phyloP scores from a whole-genome alignment of 35 echinoderm and acorn worm genomes.

The Apostichopus californicus region DNA sequence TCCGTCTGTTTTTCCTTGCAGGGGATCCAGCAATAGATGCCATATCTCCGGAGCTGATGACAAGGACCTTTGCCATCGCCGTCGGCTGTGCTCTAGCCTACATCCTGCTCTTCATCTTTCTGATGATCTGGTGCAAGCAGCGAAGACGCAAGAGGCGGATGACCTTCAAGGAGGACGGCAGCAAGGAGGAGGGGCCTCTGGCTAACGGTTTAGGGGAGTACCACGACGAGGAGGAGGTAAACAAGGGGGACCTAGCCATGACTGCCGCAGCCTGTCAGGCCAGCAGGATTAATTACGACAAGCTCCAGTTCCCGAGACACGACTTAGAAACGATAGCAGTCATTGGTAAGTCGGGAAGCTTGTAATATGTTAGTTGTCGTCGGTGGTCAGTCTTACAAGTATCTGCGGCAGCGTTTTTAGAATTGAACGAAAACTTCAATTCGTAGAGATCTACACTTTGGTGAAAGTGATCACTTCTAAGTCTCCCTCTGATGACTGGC shows the following conservation, averaged over 20 bases:
- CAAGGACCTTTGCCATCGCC: constrained; percentile 75
- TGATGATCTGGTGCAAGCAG: constrained; percentile 91
- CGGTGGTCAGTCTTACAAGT: no score
- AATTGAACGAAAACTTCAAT: no score
- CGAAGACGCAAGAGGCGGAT: constrained; percentile 65
- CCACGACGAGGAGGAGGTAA: constrained; percentile 45
- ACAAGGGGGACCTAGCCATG: background rate
- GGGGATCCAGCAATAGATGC: background rate
- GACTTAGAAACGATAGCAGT: constrained; percentile 84
- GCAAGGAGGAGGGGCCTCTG: constrained; percentile 52
- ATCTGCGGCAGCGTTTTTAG: no score
- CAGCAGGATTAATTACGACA: constrained; percentile 79
- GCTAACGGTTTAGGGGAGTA: constrained; percentile 49
- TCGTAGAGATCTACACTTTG: no score
- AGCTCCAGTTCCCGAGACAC: constrained; percentile 94
- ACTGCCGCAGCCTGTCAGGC: constrained; percentile 23
- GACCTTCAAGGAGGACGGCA: constrained; percentile 58
- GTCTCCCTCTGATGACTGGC: no score
- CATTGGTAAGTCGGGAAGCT: constrained; percentile 62
- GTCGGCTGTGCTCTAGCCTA: constrained; percentile 87
- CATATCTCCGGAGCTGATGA: constrained; percentile 23
- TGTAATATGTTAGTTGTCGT: no score
- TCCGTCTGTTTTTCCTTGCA: background rate
- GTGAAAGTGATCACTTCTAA: no score
- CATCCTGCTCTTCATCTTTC: constrained; percentile 87